Base-by-base conservation (phyloP, 2,888 invertebrate species). In the Liodrosophila aerea region DNA sequence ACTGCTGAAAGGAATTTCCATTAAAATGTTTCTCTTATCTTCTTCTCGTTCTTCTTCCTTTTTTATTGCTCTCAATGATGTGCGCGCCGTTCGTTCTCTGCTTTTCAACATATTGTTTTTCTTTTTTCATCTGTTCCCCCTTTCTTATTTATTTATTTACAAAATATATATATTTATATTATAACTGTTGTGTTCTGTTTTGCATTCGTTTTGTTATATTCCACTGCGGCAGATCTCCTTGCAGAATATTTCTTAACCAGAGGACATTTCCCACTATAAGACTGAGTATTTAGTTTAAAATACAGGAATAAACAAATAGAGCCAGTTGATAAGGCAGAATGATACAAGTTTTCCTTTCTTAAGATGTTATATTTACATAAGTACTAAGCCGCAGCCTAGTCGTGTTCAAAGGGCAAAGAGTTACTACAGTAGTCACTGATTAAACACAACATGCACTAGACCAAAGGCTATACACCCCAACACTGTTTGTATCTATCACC, bases 191-290 rank as follows among this genome's bases (percentile, higher is more conserved):
- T 51, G 7, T 49, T 62, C 30, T 40, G 53, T 51, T 67, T 57
- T 41, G 50, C 49, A 30, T 49, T 66, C 8, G 39, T 27, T 40
- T 64, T 29, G 13, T 15, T 31, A 12, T 29, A 46, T 49, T 52
- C 46, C 62, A 56, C 63, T n/a, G n/a, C n/a, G n/a, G 56, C 58
- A 73, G 78, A 74, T 86, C 69, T 85, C 86, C 67, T 85, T 89
- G 73, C 89, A 89, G 85, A 87, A 76, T 76, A 85, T 88, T 86
- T 88, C 89, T 88, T 90, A 90, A 90, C 89, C 88, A 88, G 83
- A 86, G 88, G 89, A 88, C 82, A 80, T 87, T 87, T 88, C 82
- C 87, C 87, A 88, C 85, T 77, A 88, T 82, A 89, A 89, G 89
- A 89, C 89, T 89, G 89, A 89, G 88, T 87, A 88, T 83, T 87